These are phyloP conservation scores for Podocnemis expansa DNA, from an alignment of 2,113 vertebrate genomes.

Conservation along the genomic window DNA sequence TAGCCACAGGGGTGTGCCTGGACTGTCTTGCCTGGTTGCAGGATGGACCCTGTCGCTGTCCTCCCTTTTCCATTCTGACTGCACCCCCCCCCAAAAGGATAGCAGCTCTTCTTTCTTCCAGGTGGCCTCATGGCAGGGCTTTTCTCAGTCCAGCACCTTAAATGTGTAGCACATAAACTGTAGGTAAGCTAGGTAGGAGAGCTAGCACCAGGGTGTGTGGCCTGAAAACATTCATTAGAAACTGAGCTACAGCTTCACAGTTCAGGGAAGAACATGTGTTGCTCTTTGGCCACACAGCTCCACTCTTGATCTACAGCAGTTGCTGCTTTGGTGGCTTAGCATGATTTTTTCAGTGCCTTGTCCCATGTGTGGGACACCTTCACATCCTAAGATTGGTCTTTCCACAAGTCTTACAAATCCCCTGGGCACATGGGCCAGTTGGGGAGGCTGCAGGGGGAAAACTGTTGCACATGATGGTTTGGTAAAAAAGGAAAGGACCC, in stretches of 20 bases:
- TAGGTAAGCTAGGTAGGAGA: not conserved
- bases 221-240: fast-evolving
- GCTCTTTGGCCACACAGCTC: not conserved
- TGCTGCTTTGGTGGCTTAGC: not conserved
- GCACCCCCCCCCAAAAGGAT: not conserved
- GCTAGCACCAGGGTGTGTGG: fast-evolving
- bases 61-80: not conserved
- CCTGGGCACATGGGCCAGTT: not conserved
- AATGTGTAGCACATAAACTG: fast-evolving
- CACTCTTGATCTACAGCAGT: too few relatives aligned
- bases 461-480: not conserved
- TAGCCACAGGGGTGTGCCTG: fast-evolving
- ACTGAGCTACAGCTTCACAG: fast-evolving
- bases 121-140: fast-evolving
- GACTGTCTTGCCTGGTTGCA: fast-evolving
- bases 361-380: not conserved
- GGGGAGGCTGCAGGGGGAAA: not conserved
- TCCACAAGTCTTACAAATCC: not conserved
- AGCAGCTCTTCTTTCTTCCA: too few relatives aligned
- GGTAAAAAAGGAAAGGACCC: not conserved
- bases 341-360: slow-evolving; percentile 75
- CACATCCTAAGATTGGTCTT: not conserved
- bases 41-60: not conserved
- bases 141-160: fast-evolving
- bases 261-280: not conserved